Percentiles rank a stretch among this genome's conserved stretches.
Evolutionary conservation across 1,140 invertebrate genomes (phyloP).

Genomic region (Prorops nasuta): DNA sequence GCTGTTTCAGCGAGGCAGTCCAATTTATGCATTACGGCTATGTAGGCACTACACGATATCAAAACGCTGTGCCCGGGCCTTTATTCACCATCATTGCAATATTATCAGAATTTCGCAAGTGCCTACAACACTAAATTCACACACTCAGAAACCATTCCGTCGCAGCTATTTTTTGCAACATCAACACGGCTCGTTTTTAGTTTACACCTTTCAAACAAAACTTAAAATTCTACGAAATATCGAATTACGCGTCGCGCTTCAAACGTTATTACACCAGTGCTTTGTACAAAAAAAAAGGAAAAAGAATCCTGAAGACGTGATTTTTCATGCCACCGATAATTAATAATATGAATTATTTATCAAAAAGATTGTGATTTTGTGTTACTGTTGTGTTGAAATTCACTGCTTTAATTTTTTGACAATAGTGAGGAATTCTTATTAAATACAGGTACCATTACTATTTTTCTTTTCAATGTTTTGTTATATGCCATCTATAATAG

Average conservation of each 20-base stretch:
- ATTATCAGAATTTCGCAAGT: conserved; percentile 36
- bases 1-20: conserved; percentile 55
- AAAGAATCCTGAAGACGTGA: conserved; percentile 4
- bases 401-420: too few relatives aligned
- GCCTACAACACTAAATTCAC: conserved; percentile 44
- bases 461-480: too few relatives aligned
- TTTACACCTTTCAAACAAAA: too few relatives aligned
- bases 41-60: conserved; percentile 56
- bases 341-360: too few relatives aligned
- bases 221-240: too few relatives aligned
- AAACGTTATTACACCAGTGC: neutral
- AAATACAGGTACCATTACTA: too few relatives aligned
- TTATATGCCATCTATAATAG: too few relatives aligned
- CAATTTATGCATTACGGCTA: conserved; percentile 60
- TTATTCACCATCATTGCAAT: conserved; percentile 34
- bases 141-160: conserved; percentile 8
- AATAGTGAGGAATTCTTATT: too few relatives aligned
- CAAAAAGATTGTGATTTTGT: too few relatives aligned
- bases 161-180: neutral
- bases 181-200: too few relatives aligned
- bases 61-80: conserved; percentile 48
- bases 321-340: conserved; percentile 4
- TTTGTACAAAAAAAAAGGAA: neutral
- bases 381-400: too few relatives aligned
- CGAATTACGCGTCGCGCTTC: conserved; percentile 4